Percentiles rank a stretch among this genome's conserved stretches.
phyloP scores from a whole-genome alignment of 2,113 vertebrate genomes.

The Takifugu flavidus region DNA sequence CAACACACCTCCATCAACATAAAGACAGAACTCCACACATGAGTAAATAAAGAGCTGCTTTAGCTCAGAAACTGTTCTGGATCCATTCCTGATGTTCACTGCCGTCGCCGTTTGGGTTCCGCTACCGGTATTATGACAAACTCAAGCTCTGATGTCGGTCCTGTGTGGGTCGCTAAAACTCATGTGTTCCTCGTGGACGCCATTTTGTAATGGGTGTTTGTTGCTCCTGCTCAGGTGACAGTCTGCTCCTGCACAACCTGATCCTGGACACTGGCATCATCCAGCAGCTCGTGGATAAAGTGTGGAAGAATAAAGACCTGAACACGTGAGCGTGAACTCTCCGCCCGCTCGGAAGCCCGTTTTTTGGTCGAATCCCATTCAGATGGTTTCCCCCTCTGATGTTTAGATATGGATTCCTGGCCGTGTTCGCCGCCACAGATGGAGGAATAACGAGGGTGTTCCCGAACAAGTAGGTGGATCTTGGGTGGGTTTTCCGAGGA shows the following conservation, averaged over 20 bases:
- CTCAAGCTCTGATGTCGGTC: background rate
- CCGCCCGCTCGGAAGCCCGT: background rate
- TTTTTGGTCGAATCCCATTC: background rate
- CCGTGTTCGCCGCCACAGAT: conserved; percentile 92
- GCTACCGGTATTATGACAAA: background rate
- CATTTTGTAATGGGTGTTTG: no score
- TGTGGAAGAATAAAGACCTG: conserved; percentile 95
- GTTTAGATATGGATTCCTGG: conserved; percentile 91
- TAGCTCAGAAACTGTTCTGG: background rate
- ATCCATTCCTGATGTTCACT: background rate
- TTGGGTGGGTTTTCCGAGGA: conserved; percentile 8
- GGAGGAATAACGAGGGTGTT: conserved; percentile 94
- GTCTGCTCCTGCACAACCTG: conserved; percentile 94
- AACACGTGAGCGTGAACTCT: conserved; percentile 81
- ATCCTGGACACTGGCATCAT: conserved; percentile 97
- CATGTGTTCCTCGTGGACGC: background rate
- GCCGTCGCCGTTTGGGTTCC: no score
- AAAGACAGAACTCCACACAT: no score
- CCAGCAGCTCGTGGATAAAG: conserved; percentile 89
- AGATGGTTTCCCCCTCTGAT: conserved; percentile 15
- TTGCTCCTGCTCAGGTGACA: conserved; percentile 78
- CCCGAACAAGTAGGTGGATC: conserved; percentile 89
- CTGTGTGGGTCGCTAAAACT: background rate
- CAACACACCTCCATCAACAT: no score
- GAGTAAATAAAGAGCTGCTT: no score